Evolutionary conservation across 2,888 invertebrate genomes (phyloP).

Genomic region (Eristalis pertinax): DNA sequence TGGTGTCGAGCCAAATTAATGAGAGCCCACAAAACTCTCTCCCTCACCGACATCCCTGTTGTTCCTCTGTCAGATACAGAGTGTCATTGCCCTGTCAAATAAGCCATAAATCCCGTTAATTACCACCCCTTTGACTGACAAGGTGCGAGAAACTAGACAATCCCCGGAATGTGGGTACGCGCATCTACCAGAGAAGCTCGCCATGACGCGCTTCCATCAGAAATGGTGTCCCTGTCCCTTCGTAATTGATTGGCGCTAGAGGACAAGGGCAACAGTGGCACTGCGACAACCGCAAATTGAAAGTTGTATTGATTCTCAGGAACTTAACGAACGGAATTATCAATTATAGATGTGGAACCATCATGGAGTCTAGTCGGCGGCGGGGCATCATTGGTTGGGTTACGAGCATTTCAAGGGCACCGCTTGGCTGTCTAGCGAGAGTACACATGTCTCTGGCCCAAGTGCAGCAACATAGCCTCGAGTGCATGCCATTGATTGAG

Average conservation of each 20-base stretch:
- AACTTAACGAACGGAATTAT: not conserved
- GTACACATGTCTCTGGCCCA: not conserved
- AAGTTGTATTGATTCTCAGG: not conserved
- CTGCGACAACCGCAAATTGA: not conserved
- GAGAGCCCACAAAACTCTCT: not conserved
- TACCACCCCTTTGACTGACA: conserved; percentile 15
- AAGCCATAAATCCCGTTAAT: not conserved
- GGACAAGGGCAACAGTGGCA: no score
- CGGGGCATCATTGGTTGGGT: not conserved
- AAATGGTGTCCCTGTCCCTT: not conserved
- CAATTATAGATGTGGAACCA: not conserved
- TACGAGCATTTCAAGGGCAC: conserved; percentile 36
- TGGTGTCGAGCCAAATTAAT: not conserved
- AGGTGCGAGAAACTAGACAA: not conserved
- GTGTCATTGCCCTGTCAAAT: conserved; percentile 12
- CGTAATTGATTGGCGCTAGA: no score
- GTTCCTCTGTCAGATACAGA: no score
- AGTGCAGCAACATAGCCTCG: conserved; percentile 23
- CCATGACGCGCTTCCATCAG: not conserved
- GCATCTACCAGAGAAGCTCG: no score
- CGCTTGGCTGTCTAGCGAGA: not conserved
- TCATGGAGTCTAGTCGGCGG: not conserved
- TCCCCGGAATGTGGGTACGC: not conserved
- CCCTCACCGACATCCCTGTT: no score
- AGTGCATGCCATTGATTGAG: conserved; percentile 19